Conservation (phyloP, 2,888 invertebrate species). For the Cheilosia urbana region DNA sequence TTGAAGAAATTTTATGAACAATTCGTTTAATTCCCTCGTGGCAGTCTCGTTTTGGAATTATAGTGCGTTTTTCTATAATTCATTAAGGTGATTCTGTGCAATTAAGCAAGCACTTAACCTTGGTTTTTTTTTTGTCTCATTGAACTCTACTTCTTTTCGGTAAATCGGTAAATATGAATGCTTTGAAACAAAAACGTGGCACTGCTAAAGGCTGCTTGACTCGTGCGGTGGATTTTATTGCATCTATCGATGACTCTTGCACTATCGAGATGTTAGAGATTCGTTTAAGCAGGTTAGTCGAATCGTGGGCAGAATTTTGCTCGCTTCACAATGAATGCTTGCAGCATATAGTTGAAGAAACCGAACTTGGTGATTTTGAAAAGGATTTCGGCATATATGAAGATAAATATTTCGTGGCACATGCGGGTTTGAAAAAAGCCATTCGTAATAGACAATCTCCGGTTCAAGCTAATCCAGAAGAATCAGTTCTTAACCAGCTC, state of each 20-base stretch:
- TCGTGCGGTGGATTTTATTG: slow-evolving; percentile 15
- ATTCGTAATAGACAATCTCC: not conserved
- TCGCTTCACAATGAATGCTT: not conserved
- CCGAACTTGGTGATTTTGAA: not conserved
- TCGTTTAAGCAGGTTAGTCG: slow-evolving; percentile 6
- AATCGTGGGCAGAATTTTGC: not conserved
- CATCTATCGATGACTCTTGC: not conserved
- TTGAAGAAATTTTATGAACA: not conserved
- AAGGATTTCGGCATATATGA: slow-evolving; percentile 29
- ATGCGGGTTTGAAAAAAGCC: not conserved
- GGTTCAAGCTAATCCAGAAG: not conserved
- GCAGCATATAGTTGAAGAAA: not conserved
- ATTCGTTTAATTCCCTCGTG: not conserved
- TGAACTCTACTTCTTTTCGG: not conserved
- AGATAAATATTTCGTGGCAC: slow-evolving; percentile 19
- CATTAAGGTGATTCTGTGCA: slow-evolving; percentile 1
- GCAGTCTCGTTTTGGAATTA: slow-evolving; percentile 2
- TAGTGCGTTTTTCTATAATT: not conserved
- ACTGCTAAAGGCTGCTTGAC: slow-evolving; percentile 26
- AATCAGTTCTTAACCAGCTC: not conserved
- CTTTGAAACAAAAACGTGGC: slow-evolving; percentile 7
- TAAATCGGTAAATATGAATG: not conserved
- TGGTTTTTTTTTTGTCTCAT: not conserved
- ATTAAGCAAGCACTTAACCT: not conserved
- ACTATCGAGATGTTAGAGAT: slow-evolving; percentile 25